phyloP scores from a whole-genome alignment of 2,797 vertebrate genomes.

The Chaetodon trifasciatus region DNA sequence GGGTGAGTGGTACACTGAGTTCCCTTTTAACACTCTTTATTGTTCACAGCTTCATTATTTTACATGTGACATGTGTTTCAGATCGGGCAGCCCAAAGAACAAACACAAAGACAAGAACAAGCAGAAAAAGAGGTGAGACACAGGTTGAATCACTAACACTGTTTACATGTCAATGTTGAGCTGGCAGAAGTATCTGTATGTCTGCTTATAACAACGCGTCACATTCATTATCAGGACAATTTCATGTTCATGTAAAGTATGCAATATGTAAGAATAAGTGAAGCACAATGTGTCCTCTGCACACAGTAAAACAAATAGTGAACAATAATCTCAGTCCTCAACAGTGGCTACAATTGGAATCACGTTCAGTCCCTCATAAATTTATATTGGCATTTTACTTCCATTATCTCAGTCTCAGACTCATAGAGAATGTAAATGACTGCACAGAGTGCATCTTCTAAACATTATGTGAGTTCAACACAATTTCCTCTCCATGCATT shows the following conservation, averaged over 20 bases:
- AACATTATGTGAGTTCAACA: conserved; percentile 24
- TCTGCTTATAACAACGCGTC: neutral
- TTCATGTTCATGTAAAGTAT: neutral
- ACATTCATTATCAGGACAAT: conserved; percentile 3
- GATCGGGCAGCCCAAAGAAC: conserved; percentile 94
- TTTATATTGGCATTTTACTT: conserved; percentile 68
- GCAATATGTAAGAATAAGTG: neutral
- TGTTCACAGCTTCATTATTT: conserved; percentile 35
- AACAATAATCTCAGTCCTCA: conserved; percentile 10
- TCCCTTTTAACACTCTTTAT: conserved; percentile 29
- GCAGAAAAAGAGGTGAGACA: conserved; percentile 92
- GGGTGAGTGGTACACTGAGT: conserved; percentile 41
- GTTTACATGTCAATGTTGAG: conserved; percentile 19
- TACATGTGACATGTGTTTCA: conserved; percentile 73
- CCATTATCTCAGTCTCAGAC: conserved; percentile 51
- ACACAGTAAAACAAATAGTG: conserved; percentile 35
- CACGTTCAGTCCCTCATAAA: conserved; percentile 59
- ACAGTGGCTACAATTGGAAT: conserved; percentile 29
- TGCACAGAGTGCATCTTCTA: conserved; percentile 8
- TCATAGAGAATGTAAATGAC: conserved; percentile 55
- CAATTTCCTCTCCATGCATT: conserved; percentile 19
- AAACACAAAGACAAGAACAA: conserved; percentile 98
- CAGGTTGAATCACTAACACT: neutral
- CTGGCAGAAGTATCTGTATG: neutral
- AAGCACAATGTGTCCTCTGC: conserved; percentile 4